Base-by-base conservation (phyloP, 2,113 vertebrate genomes). In the Oxyruncus cristatus region DNA sequence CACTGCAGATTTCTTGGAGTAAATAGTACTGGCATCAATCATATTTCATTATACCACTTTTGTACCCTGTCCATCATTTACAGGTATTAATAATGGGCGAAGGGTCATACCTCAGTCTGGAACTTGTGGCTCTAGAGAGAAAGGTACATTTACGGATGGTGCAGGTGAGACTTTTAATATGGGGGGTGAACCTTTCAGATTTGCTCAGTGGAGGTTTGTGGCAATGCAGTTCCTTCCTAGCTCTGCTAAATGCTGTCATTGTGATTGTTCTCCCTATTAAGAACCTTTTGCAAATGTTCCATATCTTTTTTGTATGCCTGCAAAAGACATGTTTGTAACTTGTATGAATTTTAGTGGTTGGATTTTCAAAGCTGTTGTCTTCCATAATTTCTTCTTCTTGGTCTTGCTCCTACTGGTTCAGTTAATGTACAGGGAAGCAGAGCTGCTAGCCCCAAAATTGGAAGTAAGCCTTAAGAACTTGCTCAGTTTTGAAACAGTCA, bases 111-210 rank as follows among this genome's bases (percentile, higher is more conserved):
- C 76, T 67, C 76, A 52, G 8, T 28, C 52, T 62, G 47, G 61
- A 42, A 9, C 37, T 76, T 78, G 46, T 88, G 88, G 39, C 62
- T 93, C 82, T 91, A 67, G 53, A 86, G 62, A n/a, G 76, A 96
- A 93, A 92, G 75, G 85, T 92, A 1, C 39, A 3, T 33, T 80
- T 17, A 44, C 82, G 82, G 49, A 44, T 73, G 4, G 7, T 76
- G 6, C 79, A 96, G 97, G 97, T 98, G 33, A 96, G 92, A 67
- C 59, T 30, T 85, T 56, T 33, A 39, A 8, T 35, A 33, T 21
- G 1, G 2, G 11, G 21, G 3, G 2, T 61, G 26, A 70, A 30
- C 8, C 7, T 17, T 44, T 20, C 11, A 3, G 3, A 21, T 70
- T 76, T 76, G 22, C 4, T 66, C 2, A 5, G 9, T 62, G 28